Conservation (phyloP, 2,797 vertebrate genomes). For the Crocidura indochinensis region DNA sequence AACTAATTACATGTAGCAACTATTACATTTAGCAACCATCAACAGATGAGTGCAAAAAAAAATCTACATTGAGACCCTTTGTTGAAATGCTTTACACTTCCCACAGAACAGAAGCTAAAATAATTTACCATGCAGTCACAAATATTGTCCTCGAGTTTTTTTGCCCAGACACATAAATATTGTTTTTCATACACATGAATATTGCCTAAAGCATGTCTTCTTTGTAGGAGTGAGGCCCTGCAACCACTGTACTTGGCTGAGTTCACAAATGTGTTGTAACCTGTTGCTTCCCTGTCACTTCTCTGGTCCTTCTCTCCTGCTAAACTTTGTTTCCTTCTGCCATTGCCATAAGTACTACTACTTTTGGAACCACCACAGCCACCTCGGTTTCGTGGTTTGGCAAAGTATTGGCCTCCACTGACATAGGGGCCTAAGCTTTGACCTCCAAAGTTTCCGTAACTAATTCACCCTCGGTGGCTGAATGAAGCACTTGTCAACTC, state of each 20-base stretch:
- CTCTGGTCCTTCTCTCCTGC: slow-evolving; percentile 94
- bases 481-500: slow-evolving; percentile 96
- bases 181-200: slow-evolving; percentile 83
- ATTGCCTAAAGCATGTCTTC: slow-evolving; percentile 91
- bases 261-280: slow-evolving; percentile 95
- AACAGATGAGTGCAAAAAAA: slow-evolving; percentile 92
- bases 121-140: slow-evolving; percentile 91
- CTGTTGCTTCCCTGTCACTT: slow-evolving; percentile 96
- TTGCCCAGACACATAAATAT: slow-evolving; percentile 83
- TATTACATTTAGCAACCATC: slow-evolving; percentile 88
- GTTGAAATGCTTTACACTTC: slow-evolving; percentile 95
- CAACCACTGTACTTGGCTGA: slow-evolving; percentile 95
- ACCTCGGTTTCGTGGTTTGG: slow-evolving; percentile 79
- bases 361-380: slow-evolving; percentile 89
- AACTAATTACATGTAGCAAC: too few species aligned
- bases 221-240: slow-evolving; percentile 95
- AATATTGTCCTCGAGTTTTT: slow-evolving; percentile 88
- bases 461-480: slow-evolving; percentile 93
- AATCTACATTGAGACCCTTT: slow-evolving; percentile 95
- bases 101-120: slow-evolving; percentile 91
- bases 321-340: slow-evolving; percentile 95
- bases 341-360: slow-evolving; percentile 78
- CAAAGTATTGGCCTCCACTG: slow-evolving; percentile 86
- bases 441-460: slow-evolving; percentile 91
- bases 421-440: slow-evolving; percentile 90